Evolutionary conservation across 2,797 vertebrate genomes (phyloP).

Genomic region (Gambelia wislizenii): DNA sequence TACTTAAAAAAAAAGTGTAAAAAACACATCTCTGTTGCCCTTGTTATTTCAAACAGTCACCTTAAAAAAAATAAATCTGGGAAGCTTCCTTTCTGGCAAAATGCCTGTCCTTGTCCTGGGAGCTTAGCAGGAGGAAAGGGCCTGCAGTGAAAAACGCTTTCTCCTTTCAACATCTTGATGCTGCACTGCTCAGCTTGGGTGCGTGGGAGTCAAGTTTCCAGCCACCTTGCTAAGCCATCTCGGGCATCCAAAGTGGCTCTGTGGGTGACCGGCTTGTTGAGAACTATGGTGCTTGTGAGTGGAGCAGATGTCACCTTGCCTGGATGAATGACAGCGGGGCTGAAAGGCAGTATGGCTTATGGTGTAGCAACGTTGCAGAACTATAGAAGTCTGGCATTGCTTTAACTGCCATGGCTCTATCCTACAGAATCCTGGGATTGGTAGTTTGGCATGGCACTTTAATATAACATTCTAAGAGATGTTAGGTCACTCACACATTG

Average conservation of each 20-base stretch:
- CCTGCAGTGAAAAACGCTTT: neutral
- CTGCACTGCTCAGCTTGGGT: neutral
- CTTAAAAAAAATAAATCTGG: neutral
- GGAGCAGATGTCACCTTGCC: constrained; percentile 10
- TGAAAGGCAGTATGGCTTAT: constrained; percentile 22
- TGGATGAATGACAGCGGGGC: constrained; percentile 5
- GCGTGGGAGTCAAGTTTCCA: neutral
- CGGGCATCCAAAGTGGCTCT: neutral
- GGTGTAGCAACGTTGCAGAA: neutral
- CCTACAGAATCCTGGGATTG: no score
- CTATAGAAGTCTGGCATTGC: no score
- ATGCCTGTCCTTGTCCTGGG: neutral
- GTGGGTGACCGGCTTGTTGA: neutral
- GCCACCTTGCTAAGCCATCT: constrained; percentile 30
- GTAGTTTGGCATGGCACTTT: no score
- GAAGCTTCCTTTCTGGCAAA: neutral
- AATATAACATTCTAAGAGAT: no score
- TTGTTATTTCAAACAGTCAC: neutral
- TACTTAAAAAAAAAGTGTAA: neutral
- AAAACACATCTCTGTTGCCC: neutral
- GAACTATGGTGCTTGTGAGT: constrained; percentile 12
- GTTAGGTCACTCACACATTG: no score
- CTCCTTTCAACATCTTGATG: constrained; percentile 33
- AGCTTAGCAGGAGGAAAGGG: neutral
- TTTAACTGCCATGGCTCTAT: no score